These are phyloP conservation scores for Cosmorhoe ocellata DNA, from an alignment of 2,888 invertebrate genomes.

Conservation along the genomic window DNA sequence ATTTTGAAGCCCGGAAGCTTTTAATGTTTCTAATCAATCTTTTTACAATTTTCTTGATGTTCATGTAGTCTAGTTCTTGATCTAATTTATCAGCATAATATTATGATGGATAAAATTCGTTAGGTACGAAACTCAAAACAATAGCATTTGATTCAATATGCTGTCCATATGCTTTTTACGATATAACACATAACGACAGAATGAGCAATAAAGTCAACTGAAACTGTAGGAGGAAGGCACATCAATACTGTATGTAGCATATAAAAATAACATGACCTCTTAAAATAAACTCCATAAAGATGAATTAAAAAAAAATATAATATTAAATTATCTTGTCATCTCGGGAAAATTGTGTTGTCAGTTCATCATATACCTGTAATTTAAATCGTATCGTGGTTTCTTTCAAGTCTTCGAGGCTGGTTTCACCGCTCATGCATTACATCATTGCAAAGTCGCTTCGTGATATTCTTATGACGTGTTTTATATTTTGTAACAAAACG, in stretches of 20 bases:
- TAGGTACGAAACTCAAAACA: too few species aligned
- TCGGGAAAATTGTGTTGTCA: constrained; percentile 49
- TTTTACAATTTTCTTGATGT: constrained; percentile 28
- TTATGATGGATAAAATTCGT: too few species aligned
- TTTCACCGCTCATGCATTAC: constrained; percentile 44
- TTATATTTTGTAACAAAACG: constrained; percentile 48
- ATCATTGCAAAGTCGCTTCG: constrained; percentile 37
- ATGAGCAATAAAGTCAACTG: background rate
- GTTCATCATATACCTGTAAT: constrained; percentile 40
- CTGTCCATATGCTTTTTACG: constrained; percentile 1
- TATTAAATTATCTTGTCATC: background rate
- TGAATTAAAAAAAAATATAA: background rate
- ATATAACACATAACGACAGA: background rate
- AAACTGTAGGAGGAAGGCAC: background rate
- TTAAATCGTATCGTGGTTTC: constrained; percentile 40
- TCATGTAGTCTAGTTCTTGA: background rate
- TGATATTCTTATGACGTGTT: constrained; percentile 38
- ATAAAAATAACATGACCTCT: constrained; percentile 21
- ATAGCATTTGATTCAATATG: background rate
- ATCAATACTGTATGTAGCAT: constrained; percentile 7
- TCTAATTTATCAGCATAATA: too few species aligned
- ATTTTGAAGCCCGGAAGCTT: constrained; percentile 45
- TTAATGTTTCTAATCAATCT: constrained; percentile 29
- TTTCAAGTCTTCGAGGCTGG: constrained; percentile 48
- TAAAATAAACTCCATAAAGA: background rate